phyloP scores from a whole-genome alignment of 2,888 invertebrate species.

The Dioctria linearis region DNA sequence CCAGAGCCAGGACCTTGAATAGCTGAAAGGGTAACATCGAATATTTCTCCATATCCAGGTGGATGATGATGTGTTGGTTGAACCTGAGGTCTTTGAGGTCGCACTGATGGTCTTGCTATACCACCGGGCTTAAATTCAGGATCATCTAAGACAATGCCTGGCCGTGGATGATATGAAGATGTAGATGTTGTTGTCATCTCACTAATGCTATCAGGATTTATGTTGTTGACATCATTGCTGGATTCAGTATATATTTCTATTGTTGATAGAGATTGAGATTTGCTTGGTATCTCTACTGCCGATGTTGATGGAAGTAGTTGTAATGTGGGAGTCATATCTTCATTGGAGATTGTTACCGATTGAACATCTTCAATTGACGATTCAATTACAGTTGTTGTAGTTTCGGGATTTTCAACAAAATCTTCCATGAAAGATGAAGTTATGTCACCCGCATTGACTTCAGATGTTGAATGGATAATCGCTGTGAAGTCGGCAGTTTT shows the following conservation, averaged over 20 bases:
- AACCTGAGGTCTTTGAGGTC: slow-evolving; percentile 67
- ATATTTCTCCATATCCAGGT: slow-evolving; percentile 83
- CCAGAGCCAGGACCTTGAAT: slow-evolving; percentile 85
- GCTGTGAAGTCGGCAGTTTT: slow-evolving; percentile 63
- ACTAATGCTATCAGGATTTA: slow-evolving; percentile 62
- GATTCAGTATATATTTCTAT: slow-evolving; percentile 60
- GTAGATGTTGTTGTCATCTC: neutral
- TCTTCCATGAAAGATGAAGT: slow-evolving; percentile 65
- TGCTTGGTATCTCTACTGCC: slow-evolving; percentile 55
- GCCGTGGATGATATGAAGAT: slow-evolving; percentile 80
- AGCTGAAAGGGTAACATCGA: slow-evolving; percentile 90
- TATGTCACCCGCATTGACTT: slow-evolving; percentile 63
- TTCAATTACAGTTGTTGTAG: slow-evolving; percentile 61
- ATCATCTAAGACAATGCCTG: slow-evolving; percentile 90
- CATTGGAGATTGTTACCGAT: slow-evolving; percentile 64
- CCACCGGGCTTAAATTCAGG: slow-evolving; percentile 83
- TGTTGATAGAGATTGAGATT: slow-evolving; percentile 58
- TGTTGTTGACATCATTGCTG: slow-evolving; percentile 60
- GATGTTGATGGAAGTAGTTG: slow-evolving; percentile 57
- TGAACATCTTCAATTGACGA: slow-evolving; percentile 68
- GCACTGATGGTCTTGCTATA: slow-evolving; percentile 64
- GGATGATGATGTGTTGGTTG: slow-evolving; percentile 71
- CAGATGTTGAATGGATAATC: slow-evolving; percentile 66
- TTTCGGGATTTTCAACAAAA: slow-evolving; percentile 65
- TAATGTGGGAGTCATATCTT: slow-evolving; percentile 55